phyloP scores from a whole-genome alignment of 2,888 invertebrate genomes.

The Chromoteleia sp. region DNA sequence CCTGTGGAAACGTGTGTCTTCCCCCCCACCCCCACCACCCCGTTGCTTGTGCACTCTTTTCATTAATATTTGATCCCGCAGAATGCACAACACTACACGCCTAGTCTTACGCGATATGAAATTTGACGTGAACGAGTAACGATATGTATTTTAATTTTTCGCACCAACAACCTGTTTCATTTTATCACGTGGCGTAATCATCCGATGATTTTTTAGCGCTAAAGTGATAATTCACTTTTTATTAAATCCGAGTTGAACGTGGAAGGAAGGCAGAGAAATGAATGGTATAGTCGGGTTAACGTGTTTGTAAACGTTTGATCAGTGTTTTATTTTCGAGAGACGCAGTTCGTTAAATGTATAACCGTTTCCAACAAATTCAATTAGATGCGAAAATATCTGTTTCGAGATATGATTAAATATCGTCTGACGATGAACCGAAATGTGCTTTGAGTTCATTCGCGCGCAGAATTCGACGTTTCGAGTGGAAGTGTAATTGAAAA shows the following conservation, averaged over 20 bases:
- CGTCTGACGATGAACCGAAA: background rate
- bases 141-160: conserved; percentile 15
- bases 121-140: conserved; percentile 22
- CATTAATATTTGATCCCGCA: conserved; percentile 11
- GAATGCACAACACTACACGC: conserved; percentile 11
- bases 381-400: background rate
- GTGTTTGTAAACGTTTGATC: too few relatives aligned
- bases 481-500: conserved; percentile 37
- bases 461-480: background rate
- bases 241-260: background rate
- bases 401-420: background rate
- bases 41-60: too few relatives aligned
- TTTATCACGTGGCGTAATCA: background rate
- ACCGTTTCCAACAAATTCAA: background rate
- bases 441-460: background rate
- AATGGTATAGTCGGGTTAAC: too few relatives aligned
- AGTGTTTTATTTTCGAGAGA: background rate
- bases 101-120: conserved; percentile 41
- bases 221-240: background rate
- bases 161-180: conserved; percentile 1
- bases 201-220: conserved; percentile 1
- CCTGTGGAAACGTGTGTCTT: too few relatives aligned
- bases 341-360: background rate
- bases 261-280: background rate
- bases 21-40: too few relatives aligned